phyloP scores from a whole-genome alignment of 2,797 vertebrate species.

The Choloepus didactylus region DNA sequence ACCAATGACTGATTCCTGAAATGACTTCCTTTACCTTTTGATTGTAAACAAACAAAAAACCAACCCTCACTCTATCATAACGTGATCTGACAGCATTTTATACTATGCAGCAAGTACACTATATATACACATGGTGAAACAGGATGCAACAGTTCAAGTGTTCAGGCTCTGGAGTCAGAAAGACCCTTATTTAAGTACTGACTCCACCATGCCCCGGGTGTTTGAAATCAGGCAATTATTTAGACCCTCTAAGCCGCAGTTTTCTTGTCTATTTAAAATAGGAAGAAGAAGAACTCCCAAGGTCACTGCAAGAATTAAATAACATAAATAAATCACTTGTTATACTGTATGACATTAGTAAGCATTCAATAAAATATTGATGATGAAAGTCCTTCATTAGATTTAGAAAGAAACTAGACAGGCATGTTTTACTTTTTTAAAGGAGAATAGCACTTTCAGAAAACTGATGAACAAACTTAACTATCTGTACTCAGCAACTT shows the following conservation, averaged over 20 bases:
- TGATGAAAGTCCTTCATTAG: constrained; percentile 33
- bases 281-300: background rate
- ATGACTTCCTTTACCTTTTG: constrained; percentile 28
- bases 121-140: background rate
- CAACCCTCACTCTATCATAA: background rate
- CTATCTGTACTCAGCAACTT: background rate
- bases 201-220: background rate
- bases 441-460: constrained; percentile 9
- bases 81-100: background rate
- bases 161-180: background rate
- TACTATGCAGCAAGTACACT: background rate
- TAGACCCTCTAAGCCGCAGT: background rate
- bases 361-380: constrained; percentile 39
- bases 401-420: background rate
- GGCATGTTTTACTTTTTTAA: background rate
- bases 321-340: constrained; percentile 13
- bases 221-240: background rate
- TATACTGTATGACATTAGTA: background rate
- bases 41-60: background rate
- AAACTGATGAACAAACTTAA: background rate
- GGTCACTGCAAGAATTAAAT: constrained; percentile 21
- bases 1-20: background rate
- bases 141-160: background rate
- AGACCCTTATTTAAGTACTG: background rate
- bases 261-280: constrained; percentile 4